These are phyloP conservation scores for Dromococcyx pavoninus DNA, from an alignment of 2,797 vertebrate genomes.

Conservation along the genomic window DNA sequence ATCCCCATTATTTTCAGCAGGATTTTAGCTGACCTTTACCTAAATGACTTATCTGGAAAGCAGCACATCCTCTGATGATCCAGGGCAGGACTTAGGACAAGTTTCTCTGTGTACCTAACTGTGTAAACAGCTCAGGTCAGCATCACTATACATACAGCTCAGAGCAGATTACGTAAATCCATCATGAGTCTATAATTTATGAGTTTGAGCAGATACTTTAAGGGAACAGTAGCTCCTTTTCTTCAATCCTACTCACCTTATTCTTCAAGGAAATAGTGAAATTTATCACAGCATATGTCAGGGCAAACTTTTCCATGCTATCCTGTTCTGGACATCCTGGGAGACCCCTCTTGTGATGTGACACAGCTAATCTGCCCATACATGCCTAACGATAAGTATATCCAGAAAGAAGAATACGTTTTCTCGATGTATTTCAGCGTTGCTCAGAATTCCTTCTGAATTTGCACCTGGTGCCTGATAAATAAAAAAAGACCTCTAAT, in stretches of 20 bases:
- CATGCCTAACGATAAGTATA: not conserved
- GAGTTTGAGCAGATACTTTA: not conserved
- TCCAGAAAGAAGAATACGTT: not conserved
- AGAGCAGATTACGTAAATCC: not conserved
- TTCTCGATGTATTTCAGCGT: not conserved
- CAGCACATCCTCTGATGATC: not conserved
- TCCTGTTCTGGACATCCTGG: not conserved
- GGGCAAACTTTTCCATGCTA: not conserved
- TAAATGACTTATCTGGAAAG: not conserved
- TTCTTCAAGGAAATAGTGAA: not conserved
- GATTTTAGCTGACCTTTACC: not conserved
- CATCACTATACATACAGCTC: too few relatives aligned
- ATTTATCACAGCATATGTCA: not conserved
- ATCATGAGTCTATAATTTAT: not conserved
- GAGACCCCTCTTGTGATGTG: not conserved
- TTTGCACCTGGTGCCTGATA: not conserved
- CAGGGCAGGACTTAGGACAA: not conserved
- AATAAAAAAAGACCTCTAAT: not conserved
- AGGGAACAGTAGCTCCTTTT: not conserved
- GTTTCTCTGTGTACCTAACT: not conserved
- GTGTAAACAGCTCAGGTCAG: not conserved
- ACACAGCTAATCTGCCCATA: not conserved
- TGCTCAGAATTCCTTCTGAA: not conserved
- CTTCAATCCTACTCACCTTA: not conserved
- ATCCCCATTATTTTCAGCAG: not conserved